These are phyloP conservation scores for Melanotaenia boesemani DNA, from an alignment of 2,797 vertebrate species.

Conservation along the genomic window DNA sequence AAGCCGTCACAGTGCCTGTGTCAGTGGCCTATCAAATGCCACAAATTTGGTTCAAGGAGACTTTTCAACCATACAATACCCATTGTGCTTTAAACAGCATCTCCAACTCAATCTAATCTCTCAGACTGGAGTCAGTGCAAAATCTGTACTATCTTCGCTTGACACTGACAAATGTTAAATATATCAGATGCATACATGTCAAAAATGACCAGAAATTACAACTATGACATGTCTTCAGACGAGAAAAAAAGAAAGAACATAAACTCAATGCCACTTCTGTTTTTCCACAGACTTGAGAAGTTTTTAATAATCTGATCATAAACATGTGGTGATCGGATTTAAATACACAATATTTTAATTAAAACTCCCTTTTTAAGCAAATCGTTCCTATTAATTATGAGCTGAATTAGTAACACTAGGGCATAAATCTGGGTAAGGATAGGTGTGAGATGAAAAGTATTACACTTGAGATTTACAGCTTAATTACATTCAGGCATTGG, in stretches of 20 bases:
- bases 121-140: background rate
- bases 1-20: no score
- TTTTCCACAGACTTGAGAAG: constrained; percentile 28
- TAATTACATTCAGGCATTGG: constrained; percentile 63
- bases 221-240: background rate
- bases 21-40: background rate
- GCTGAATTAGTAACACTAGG: constrained; percentile 58
- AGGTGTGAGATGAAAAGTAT: constrained; percentile 69
- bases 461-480: constrained; percentile 70
- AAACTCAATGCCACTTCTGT: constrained; percentile 4
- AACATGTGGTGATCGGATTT: constrained; percentile 29
- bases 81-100: background rate
- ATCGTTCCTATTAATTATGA: constrained; percentile 72
- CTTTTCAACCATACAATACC: background rate
- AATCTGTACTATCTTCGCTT: background rate
- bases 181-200: background rate
- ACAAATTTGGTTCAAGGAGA: background rate
- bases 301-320: constrained; percentile 56
- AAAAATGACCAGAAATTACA: background rate
- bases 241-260: background rate
- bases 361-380: constrained; percentile 45
- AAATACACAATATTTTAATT: constrained; percentile 60
- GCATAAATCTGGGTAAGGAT: constrained; percentile 69
- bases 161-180: background rate
- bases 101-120: background rate